Conservation (phyloP, 2,797 vertebrate species). For the Phalanger gymnotis region DNA sequence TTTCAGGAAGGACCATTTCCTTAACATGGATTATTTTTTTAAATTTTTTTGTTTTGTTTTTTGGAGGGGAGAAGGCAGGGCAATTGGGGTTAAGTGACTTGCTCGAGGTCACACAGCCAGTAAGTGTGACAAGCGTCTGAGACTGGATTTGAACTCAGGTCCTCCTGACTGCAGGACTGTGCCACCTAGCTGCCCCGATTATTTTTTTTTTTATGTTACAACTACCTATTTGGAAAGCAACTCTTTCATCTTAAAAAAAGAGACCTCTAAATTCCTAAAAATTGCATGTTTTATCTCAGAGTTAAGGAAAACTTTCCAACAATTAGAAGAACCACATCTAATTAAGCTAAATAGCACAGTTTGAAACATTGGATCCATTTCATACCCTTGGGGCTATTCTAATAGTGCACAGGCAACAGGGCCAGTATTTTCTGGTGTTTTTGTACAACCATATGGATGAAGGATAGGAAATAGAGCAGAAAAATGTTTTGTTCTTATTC, state of each 20-base stretch:
- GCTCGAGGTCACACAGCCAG: no score
- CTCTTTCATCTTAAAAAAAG: conserved; percentile 19
- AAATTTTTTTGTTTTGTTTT: no score
- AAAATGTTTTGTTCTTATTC: neutral
- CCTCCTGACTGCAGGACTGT: no score
- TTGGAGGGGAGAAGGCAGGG: no score
- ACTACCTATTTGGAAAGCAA: neutral
- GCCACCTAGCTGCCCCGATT: no score
- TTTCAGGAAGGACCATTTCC: conserved; percentile 38
- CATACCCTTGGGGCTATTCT: conserved; percentile 1
- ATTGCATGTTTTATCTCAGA: neutral
- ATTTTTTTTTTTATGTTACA: conserved; percentile 13
- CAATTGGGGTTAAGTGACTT: no score
- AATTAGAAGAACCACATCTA: neutral
- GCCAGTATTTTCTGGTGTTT: neutral
- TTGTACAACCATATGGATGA: neutral
- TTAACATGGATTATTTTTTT: conserved; percentile 29
- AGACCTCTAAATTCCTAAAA: conserved; percentile 30
- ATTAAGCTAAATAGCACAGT: neutral
- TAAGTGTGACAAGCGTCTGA: no score
- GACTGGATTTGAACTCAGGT: no score
- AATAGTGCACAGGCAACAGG: neutral
- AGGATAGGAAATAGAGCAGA: conserved; percentile 40
- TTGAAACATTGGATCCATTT: conserved; percentile 3
- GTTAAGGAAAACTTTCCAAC: neutral